Evolutionary conservation across 1,140 invertebrate species (phyloP), one percentile per base, ranked within the genome.

Genomic region (Adoxophyes honmai): DNA sequence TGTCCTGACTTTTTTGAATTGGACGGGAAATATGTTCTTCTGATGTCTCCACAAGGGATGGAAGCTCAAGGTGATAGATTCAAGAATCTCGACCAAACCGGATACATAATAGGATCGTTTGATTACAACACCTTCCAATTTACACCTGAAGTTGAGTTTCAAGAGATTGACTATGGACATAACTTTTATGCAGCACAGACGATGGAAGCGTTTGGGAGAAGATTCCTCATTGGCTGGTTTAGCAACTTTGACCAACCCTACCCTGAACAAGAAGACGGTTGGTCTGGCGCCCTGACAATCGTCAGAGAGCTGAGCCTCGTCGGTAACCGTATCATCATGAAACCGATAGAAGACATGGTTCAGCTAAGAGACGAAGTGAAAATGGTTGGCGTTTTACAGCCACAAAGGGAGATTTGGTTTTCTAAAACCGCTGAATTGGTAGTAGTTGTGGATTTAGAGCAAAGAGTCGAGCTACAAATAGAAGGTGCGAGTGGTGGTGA

Each of bases 121-220:
- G 66, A 76, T 55, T 89, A 89, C 55, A 74, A 79, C 13, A 86
- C 77, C 0, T 78, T 80, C 37, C 60, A 82, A 56, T 87, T 88
- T 53, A 58, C 74, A 0, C 70, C 66, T 0, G 77, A 85, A 57
- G 60, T 66, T 13, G 62, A 63, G 1, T 89, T 89, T 59, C 81
- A 86, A 64, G 86, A 89, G 62, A 61, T 89, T 6, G 86, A 89
- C 56, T 89, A 63, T 44, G 86, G 86, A 0, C 86, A 89, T 52
- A 84, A 89, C 37, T 88, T 88, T 48, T 90, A 90, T 51, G 88
- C 86, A 9, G 76, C 86, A 13, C 82, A 86, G 39, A 86, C 87
- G 0, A 76, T 67, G 10, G 73, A 81, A 44, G 60, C 64, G 4
- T 72, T 88, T 61, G 86, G 87, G 0, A 79, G 66, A 13, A 73